phyloP scores from a whole-genome alignment of 2,888 invertebrate species.

The Creontiades dilutus region DNA sequence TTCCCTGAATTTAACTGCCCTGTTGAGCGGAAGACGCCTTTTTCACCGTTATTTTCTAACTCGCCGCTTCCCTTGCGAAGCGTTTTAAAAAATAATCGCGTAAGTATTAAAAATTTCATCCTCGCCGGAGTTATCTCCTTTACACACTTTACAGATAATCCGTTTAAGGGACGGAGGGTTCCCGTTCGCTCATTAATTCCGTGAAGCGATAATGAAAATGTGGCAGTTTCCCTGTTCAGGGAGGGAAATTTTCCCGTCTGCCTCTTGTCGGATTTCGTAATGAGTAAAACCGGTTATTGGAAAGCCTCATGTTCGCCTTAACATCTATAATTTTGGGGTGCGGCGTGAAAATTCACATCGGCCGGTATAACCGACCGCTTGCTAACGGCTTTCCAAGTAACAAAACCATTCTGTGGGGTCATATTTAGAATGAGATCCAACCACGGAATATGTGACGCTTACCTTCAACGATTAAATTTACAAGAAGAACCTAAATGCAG shows the following conservation, averaged over 20 bases:
- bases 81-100: not conserved
- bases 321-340: no score
- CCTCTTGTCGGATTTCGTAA: not conserved
- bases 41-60: not conserved
- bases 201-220: not conserved
- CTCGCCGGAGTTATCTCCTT: not conserved
- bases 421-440: no score
- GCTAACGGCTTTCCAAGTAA: no score
- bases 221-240: not conserved
- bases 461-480: no score
- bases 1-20: no score
- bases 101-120: not conserved
- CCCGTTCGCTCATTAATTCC: slow-evolving; percentile 5
- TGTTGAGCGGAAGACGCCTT: not conserved
- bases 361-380: no score
- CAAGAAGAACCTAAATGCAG: no score
- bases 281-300: not conserved
- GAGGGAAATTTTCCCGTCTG: slow-evolving; percentile 10
- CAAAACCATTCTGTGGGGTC: no score
- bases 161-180: slow-evolving; percentile 9
- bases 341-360: no score
- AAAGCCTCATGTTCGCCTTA: not conserved
- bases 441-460: no score
- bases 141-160: not conserved
- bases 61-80: not conserved